Evolutionary conservation across 2,113 vertebrate species (phyloP), one percentile per base, ranked within the genome.

Genomic region (Pluvianellus socialis): DNA sequence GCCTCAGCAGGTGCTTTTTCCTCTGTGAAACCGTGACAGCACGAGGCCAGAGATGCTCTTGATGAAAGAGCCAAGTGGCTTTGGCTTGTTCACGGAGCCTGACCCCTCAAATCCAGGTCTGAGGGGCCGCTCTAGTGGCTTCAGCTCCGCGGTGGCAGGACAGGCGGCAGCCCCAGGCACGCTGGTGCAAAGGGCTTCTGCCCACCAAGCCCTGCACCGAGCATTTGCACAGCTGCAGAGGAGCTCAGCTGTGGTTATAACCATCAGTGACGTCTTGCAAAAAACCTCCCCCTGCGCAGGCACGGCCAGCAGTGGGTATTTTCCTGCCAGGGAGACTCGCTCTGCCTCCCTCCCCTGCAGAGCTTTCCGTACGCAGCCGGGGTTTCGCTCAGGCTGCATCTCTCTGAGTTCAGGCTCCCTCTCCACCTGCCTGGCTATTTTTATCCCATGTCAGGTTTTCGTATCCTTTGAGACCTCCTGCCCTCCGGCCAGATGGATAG

Each of bases 211-310:
- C 40, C 52, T 59, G n/a, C 3, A 22, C n/a, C 1, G 4, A 42
- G 52, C 1, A 0, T 70, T 44, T 79, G 38, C 40, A 33, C 0
- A 0, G 63, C 67, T 68, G 28, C 50, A 55, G 79, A 63, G 58
- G 14, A 56, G 63, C 68, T 94, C 44, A 44, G 55, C 35, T 10
- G 4, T 14, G 27, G 14, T 59, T 83, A 33, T 10, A 55, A 30
- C n/a, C n/a, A 62, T n/a, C 63, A 40, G 9, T 10, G 58, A 52
- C 1, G 1, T n/a, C 66, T 35, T 4, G 2, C 42, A 86, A 65
- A 49, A 75, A 79, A 44, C 23, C 23, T 63, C 12, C 20, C n/a
- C 3, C 3, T 4, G 14, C 5, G 14, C 52, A 84, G 68, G 19
- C 65, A 66, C 0, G 8, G 79, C 38, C 27, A 62, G 33, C 33